phyloP scores from a whole-genome alignment of 2,797 vertebrate genomes.

The Accipiter superciliosus region DNA sequence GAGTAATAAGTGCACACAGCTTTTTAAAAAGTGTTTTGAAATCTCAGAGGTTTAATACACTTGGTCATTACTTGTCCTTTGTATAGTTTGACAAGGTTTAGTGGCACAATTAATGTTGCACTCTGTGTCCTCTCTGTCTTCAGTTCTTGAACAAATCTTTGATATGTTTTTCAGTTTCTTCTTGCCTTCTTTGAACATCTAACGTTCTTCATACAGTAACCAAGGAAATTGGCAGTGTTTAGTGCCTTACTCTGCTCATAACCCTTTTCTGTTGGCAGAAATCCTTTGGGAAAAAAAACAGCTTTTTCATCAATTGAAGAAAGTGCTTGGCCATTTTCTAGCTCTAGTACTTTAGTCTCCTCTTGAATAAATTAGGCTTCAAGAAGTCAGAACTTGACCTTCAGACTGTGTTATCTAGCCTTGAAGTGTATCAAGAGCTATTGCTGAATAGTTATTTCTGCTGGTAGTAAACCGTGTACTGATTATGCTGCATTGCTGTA shows the following conservation, averaged over 20 bases:
- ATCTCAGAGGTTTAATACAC: background rate
- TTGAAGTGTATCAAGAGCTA: constrained; percentile 34
- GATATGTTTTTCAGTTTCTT: constrained; percentile 42
- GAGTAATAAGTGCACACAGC: background rate
- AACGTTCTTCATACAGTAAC: constrained; percentile 64
- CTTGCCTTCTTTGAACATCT: constrained; percentile 61
- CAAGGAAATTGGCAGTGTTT: constrained; percentile 69
- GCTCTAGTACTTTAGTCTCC: constrained; percentile 31
- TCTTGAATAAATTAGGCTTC: constrained; percentile 64
- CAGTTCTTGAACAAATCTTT: constrained; percentile 48
- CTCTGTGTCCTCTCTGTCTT: constrained; percentile 16
- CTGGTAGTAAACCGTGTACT: background rate
- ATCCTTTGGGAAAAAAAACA: background rate
- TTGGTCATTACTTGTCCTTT: constrained; percentile 10
- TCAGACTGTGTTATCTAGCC: constrained; percentile 21
- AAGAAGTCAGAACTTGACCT: constrained; percentile 58
- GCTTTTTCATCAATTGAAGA: constrained; percentile 46
- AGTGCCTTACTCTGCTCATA: constrained; percentile 49
- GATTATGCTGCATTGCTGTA: background rate
- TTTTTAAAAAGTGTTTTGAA: constrained; percentile 9
- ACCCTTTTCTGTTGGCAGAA: constrained; percentile 61
- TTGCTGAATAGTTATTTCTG: constrained; percentile 37
- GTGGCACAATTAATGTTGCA: background rate
- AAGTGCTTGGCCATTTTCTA: constrained; percentile 51
- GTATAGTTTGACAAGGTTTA: constrained; percentile 28